Evolutionary conservation across 2,888 invertebrate species (phyloP).

Genomic region (Pseudolycoriella hygida): DNA sequence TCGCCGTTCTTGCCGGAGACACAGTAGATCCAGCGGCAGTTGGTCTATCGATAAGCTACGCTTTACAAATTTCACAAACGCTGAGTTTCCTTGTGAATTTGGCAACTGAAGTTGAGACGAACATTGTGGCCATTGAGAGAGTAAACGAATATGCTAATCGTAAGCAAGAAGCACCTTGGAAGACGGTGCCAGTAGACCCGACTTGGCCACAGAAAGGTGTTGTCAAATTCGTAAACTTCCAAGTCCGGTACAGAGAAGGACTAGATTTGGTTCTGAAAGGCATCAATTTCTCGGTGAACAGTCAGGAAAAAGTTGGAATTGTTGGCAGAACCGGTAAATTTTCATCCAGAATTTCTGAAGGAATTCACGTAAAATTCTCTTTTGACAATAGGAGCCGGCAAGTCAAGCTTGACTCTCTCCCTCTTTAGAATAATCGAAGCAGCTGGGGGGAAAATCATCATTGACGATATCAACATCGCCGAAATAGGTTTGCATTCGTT

Average conservation of each 20-base stretch:
- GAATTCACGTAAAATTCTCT: too few relatives aligned
- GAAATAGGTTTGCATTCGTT: slow-evolving; percentile 30
- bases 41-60: slow-evolving; percentile 33
- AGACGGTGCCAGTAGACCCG: slow-evolving; percentile 26
- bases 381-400: too few relatives aligned
- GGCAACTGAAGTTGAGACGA: slow-evolving; percentile 38
- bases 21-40: slow-evolving; percentile 26
- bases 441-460: slow-evolving; percentile 25
- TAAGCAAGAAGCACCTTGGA: slow-evolving; percentile 20
- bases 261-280: slow-evolving; percentile 71
- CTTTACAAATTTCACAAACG: slow-evolving; percentile 31
- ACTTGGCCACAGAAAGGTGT: slow-evolving; percentile 71
- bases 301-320: slow-evolving; percentile 80
- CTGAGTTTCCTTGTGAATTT: slow-evolving; percentile 38
- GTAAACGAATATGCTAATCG: slow-evolving; percentile 36
- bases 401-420: slow-evolving; percentile 73
- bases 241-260: slow-evolving; percentile 73
- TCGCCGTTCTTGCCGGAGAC: slow-evolving; percentile 31
- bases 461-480: slow-evolving; percentile 28
- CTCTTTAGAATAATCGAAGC: slow-evolving; percentile 70
- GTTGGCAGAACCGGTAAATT: slow-evolving; percentile 79
- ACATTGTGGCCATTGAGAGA: slow-evolving; percentile 40
- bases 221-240: slow-evolving; percentile 62
- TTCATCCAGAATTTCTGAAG: too few relatives aligned
- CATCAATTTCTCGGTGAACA: slow-evolving; percentile 56